Conservation (phyloP, 2,113 vertebrate species). For the Pterocles gutturalis region DNA sequence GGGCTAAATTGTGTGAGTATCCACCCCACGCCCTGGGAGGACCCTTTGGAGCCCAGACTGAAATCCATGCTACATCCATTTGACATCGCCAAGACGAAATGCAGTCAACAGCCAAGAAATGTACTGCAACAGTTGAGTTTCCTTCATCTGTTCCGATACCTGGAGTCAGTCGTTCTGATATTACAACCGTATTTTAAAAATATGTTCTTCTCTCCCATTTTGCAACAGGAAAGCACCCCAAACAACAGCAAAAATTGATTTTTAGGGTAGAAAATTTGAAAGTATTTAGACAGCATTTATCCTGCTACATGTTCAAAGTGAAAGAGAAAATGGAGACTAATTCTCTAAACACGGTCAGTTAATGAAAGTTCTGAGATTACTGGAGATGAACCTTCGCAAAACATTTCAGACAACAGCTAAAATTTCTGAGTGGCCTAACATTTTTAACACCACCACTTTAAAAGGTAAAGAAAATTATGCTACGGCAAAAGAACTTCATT, state of each 20-base stretch:
- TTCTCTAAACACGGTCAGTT: background rate
- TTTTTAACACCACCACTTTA: background rate
- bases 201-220: fast-evolving
- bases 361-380: background rate
- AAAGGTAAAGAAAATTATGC: background rate
- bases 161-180: background rate
- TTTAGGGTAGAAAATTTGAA: background rate
- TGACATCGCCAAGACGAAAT: background rate
- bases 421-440: background rate
- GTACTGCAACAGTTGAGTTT: background rate
- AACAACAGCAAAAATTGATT: background rate
- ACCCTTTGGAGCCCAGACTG: background rate
- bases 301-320: background rate
- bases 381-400: background rate
- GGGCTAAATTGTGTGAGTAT: background rate
- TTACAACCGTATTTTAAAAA: background rate
- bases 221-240: background rate
- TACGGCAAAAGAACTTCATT: background rate
- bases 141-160: background rate
- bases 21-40: background rate
- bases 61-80: background rate
- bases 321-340: background rate
- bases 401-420: background rate
- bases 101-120: background rate
- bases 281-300: background rate